These are phyloP conservation scores for Allolobophora icterica DNA, from an alignment of 2,888 invertebrate species.

Conservation along the genomic window DNA sequence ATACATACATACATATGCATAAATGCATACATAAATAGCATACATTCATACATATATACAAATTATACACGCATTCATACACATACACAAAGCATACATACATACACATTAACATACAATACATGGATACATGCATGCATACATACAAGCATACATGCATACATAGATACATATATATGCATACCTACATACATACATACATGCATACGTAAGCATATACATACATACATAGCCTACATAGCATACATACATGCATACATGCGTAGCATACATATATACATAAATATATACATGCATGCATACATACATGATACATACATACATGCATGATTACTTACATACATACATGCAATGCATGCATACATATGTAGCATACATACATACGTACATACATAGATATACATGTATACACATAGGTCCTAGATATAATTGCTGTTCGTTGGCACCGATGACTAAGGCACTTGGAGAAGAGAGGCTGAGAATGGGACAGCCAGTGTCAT, in stretches of 20 bases:
- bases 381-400: no score
- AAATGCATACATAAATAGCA: no score
- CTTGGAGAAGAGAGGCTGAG: not conserved
- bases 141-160: no score
- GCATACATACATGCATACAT: not conserved
- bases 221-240: not conserved
- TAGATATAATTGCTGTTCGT: not conserved
- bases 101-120: not conserved
- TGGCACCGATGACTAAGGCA: not conserved
- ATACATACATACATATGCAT: no score
- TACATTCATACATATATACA: not conserved
- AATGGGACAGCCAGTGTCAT: not conserved
- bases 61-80: not conserved
- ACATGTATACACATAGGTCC: not conserved
- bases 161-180: not conserved
- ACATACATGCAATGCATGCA: not conserved
- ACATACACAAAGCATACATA: no score
- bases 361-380: no score
- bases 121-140: no score
- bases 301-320: no score
- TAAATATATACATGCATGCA: no score
- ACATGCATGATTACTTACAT: no score
- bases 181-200: no score
- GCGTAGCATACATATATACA: no score
- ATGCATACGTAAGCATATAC: not conserved